Conservation (phyloP, 2,888 invertebrate species). For the Tetragonula carbonaria region DNA sequence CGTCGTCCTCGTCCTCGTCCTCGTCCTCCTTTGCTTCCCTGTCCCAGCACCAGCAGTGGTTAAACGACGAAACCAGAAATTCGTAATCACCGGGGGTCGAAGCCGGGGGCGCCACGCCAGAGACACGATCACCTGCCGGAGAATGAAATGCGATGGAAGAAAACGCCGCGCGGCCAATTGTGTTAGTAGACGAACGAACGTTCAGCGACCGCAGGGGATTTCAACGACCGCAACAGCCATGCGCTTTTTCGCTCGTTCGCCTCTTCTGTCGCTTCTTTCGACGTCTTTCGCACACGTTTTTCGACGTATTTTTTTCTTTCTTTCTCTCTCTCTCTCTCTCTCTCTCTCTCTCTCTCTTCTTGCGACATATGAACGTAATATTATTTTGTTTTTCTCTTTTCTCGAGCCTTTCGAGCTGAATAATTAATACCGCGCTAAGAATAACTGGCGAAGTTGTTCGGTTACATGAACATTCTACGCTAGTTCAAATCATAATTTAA, state of each 20-base stretch:
- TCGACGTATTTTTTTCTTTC: no score
- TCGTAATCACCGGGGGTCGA: conserved; percentile 60
- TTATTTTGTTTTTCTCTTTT: no score
- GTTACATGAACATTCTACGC: no score
- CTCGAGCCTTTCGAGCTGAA: no score
- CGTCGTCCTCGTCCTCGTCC: conserved; percentile 48
- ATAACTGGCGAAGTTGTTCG: no score
- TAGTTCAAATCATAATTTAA: no score
- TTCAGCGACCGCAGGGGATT: conserved; percentile 30
- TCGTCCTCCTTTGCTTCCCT: conserved; percentile 18
- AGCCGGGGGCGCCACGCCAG: conserved; percentile 52
- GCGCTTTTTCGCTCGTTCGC: background rate
- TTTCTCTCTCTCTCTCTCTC: no score
- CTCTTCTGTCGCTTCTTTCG: background rate
- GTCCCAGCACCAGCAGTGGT: conserved; percentile 1
- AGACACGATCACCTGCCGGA: conserved; percentile 58
- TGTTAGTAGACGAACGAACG: conserved; percentile 20
- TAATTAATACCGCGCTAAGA: no score
- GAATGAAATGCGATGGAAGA: conserved; percentile 56
- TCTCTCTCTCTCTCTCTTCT: no score
- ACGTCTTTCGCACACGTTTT: no score
- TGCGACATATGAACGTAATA: no score
- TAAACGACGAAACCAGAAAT: conserved; percentile 52
- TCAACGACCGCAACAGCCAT: conserved; percentile 36
- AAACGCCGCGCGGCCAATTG: conserved; percentile 57